phyloP scores from a whole-genome alignment of 2,113 vertebrate genomes.

The Corvus hawaiiensis region DNA sequence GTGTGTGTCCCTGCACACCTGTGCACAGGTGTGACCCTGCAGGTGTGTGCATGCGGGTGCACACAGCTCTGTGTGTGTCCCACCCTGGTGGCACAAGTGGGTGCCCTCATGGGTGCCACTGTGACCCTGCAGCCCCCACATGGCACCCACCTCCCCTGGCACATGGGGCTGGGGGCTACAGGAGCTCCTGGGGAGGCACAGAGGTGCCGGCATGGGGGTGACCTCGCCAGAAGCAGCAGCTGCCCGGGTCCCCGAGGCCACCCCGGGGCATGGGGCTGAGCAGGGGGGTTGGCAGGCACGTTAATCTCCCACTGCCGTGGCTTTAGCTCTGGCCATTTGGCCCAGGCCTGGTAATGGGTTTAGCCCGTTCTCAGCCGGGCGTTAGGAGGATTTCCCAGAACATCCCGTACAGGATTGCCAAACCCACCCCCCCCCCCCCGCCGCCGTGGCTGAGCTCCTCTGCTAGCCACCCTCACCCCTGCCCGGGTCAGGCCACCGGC shows the following conservation, averaged over 20 bases:
- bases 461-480: accelerated
- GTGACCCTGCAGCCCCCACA: not conserved
- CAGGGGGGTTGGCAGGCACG: accelerated
- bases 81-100: not conserved
- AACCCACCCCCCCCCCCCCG: not conserved
- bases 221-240: accelerated
- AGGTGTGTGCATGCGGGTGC: accelerated
- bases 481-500: accelerated
- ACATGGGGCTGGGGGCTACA: too few species aligned
- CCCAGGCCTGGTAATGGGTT: slow-evolving; percentile 21
- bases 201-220: not conserved
- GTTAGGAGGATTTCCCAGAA: slow-evolving; percentile 66
- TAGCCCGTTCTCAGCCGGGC: slow-evolving; percentile 32
- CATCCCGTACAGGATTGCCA: slow-evolving; percentile 55
- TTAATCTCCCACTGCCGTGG: not conserved
- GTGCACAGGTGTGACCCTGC: not conserved
- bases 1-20: accelerated
- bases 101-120: accelerated
- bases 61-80: not conserved
- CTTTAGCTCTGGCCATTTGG: slow-evolving; percentile 28
- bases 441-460: not conserved
- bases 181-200: not conserved
- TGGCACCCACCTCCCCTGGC: not conserved
- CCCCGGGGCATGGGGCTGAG: accelerated
- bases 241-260: not conserved